These are phyloP conservation scores for Cerceris ruficornis DNA, from an alignment of 2,888 invertebrate species.

Conservation along the genomic window DNA sequence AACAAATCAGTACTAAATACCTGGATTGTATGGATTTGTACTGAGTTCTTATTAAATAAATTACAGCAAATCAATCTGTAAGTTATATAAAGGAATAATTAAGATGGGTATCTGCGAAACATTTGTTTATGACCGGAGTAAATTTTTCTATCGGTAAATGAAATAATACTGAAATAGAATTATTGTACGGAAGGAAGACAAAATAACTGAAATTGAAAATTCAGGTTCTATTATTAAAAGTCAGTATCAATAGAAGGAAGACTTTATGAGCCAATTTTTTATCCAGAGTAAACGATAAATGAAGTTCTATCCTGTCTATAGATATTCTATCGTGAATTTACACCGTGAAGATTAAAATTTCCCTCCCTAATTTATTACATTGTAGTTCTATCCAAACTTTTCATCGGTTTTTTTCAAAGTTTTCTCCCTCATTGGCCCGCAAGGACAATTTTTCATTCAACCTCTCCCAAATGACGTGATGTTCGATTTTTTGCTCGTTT, in stretches of 20 bases:
- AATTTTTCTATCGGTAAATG: no score
- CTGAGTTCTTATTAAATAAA: no score
- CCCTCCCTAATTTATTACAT: neutral
- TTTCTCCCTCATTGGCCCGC: neutral
- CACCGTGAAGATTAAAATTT: neutral
- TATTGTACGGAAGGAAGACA: no score
- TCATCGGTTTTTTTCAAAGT: neutral
- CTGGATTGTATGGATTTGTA: no score
- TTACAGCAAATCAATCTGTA: no score
- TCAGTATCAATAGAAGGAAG: neutral
- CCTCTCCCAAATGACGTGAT: constrained; percentile 18
- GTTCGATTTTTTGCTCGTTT: constrained; percentile 17
- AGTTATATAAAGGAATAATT: no score
- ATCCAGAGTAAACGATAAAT: neutral
- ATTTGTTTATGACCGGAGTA: no score
- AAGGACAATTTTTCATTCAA: constrained; percentile 13
- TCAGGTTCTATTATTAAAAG: neutral
- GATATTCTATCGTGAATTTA: no score
- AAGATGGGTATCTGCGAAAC: no score
- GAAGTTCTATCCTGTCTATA: neutral
- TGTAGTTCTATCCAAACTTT: constrained; percentile 3
- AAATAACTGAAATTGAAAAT: neutral
- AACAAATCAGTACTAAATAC: no score
- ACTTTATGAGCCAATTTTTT: neutral
- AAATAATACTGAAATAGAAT: no score